Evolutionary conservation across 2,797 vertebrate species (phyloP), one percentile per base, ranked within the genome.

Genomic region (Crypturellus tataupa): DNA sequence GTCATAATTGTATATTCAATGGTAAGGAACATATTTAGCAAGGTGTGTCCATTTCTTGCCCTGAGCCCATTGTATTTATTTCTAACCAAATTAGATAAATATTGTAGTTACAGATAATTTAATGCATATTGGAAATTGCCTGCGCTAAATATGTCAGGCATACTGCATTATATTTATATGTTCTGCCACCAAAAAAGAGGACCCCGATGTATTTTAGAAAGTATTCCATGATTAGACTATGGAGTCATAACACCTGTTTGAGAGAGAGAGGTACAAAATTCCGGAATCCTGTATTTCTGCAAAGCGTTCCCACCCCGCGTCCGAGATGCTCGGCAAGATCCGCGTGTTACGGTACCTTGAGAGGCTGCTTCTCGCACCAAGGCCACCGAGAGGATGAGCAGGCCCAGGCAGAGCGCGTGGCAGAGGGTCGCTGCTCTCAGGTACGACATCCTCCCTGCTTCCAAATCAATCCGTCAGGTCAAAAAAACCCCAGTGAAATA

Each of bases 331-430:
- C 40, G 56, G n/a, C 33, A 80, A 37, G 14, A 67, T 93, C 71
- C 20, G 58, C 27, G 12, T 39, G 71, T 83, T 92, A 95, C 87
- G 63, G 3, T 98, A 98, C 98, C 98, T 98, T 98, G 80, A 96
- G 98, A 97, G 88, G 97, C 97, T 75, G 90, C 96, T 87, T 97
- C 96, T 77, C 95, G 96, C 68, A 94, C 81, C 84, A 95, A 71
- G 58, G 90, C 68, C 62, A 96, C 84, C 37, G 96, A 93, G 76
- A 98, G 85, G 70, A 97, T 71, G 79, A 93, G 17, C 69, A 97
- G 46, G 62, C 64, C 77, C 25, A 90, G 1, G 3, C 94, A 95
- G 64, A 97, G 82, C 23, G 68, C 40, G 89, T 96, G 97, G 98
- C 97, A 95, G 58, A 85, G 85, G 95, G 97, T 97, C 73, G 39